Conservation (phyloP, 1,140 invertebrate species). For the Papilio aristodemus region DNA sequence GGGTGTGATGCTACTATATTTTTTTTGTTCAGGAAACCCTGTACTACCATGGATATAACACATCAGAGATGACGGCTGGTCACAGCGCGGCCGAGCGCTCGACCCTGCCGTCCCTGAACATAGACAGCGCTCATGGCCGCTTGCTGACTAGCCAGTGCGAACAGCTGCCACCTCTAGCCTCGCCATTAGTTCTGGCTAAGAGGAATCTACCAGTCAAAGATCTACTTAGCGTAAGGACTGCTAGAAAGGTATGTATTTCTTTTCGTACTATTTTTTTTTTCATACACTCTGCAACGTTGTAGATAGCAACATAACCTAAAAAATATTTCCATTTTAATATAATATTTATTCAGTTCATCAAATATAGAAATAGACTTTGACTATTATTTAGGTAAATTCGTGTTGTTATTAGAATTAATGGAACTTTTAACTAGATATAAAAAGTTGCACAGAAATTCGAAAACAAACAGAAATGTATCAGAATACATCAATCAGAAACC, state of each 20-base stretch:
- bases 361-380: no score
- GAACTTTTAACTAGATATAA: no score
- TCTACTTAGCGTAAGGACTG: conserved; percentile 48
- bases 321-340: no score
- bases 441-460: no score
- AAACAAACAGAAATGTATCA: not conserved
- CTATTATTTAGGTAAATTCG: not conserved
- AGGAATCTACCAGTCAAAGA: conserved; percentile 53
- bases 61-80: conserved; percentile 73
- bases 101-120: conserved; percentile 62
- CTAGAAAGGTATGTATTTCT: conserved; percentile 55
- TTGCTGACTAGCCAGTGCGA: conserved; percentile 64
- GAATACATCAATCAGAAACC: not conserved
- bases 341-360: no score
- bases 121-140: conserved; percentile 57
- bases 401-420: no score
- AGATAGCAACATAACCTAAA: no score
- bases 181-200: conserved; percentile 64
- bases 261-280: no score
- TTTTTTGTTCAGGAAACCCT: conserved; percentile 67
- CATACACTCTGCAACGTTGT: no score
- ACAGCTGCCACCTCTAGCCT: conserved; percentile 72
- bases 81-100: conserved; percentile 62
- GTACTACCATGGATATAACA: conserved; percentile 74
- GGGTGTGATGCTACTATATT: not conserved